These are phyloP conservation scores for Zosterops lateralis DNA, from an alignment of 2,113 vertebrate species.

Conservation along the genomic window DNA sequence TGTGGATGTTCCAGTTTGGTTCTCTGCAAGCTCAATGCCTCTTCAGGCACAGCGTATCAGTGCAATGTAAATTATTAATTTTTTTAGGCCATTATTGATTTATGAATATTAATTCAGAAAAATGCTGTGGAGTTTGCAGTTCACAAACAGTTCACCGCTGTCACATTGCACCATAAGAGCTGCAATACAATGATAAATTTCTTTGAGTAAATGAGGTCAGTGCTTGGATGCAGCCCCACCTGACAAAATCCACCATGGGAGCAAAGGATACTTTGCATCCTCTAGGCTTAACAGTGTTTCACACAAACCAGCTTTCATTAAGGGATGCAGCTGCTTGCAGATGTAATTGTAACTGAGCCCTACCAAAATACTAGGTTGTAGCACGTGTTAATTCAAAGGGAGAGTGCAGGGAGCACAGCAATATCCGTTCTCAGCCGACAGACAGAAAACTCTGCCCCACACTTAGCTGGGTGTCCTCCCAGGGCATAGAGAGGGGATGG, in stretches of 20 bases:
- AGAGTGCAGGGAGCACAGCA: neutral
- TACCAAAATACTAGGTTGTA: neutral
- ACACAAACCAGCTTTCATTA: neutral
- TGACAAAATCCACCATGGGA: neutral
- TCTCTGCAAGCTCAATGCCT: neutral
- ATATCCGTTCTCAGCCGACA: rapidly evolving
- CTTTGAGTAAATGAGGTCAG: neutral
- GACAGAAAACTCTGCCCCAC: neutral
- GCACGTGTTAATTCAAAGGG: neutral
- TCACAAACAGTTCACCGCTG: neutral
- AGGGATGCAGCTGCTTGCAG: neutral
- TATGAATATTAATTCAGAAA: neutral
- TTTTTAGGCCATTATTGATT: neutral
- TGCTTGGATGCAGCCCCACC: neutral
- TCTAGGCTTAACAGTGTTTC: neutral
- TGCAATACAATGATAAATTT: neutral
- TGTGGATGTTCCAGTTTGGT: neutral
- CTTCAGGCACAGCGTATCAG: neutral
- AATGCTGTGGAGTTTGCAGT: neutral
- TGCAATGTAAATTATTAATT: neutral
- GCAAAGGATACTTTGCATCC: neutral
- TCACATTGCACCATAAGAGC: neutral
- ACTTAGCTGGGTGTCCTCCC: rapidly evolving
- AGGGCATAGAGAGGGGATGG: neutral
- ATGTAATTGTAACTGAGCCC: neutral